These are phyloP conservation scores for Chrysolina oricalcia DNA, from an alignment of 2,888 invertebrate species.

Conservation along the genomic window DNA sequence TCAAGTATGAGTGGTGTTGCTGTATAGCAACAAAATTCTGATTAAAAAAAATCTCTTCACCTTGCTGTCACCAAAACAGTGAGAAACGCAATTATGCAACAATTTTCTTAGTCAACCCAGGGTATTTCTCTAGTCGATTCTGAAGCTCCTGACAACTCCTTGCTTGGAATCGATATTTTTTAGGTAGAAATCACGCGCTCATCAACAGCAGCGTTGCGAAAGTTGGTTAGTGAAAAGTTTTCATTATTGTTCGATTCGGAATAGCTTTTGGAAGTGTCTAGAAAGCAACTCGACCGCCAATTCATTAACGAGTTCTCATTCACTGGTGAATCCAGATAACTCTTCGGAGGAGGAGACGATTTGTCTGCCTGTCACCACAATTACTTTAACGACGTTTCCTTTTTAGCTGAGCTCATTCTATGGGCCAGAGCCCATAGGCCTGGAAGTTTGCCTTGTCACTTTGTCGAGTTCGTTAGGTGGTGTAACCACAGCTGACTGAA, in stretches of 20 bases:
- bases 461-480: neutral
- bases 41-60: no score
- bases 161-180: no score
- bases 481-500: no score
- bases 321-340: slow-evolving; percentile 17
- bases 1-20: no score
- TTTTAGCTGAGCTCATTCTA: slow-evolving; percentile 2
- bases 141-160: no score
- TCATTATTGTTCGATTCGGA: neutral
- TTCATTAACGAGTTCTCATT: slow-evolving; percentile 20
- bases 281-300: slow-evolving; percentile 14
- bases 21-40: no score
- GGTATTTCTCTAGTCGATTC: no score
- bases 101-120: no score
- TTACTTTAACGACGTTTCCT: slow-evolving; percentile 8
- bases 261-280: neutral
- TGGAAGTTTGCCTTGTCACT: neutral
- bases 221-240: neutral
- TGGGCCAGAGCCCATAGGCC: neutral
- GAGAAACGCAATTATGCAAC: no score
- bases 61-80: no score
- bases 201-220: neutral
- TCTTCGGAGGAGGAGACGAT: slow-evolving; percentile 7
- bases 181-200: no score
- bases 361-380: slow-evolving; percentile 19